Base-by-base conservation (phyloP, 2,888 invertebrate genomes). In the Stenoptilia bipunctidactyla region DNA sequence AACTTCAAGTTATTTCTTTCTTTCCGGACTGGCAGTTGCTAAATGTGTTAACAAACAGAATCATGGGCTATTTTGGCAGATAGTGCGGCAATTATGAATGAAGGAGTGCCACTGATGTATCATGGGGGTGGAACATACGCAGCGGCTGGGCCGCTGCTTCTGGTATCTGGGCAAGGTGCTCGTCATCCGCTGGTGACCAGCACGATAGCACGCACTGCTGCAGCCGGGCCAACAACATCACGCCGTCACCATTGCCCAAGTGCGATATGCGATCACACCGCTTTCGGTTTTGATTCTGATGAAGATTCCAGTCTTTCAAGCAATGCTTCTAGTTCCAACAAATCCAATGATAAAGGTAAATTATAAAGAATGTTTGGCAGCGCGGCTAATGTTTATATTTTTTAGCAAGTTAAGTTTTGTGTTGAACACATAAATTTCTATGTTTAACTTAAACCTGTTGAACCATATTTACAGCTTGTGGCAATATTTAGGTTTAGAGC, bases 221-320 rank as follows among this genome's bases (percentile, higher is more conserved):
- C 39, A 40, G 58, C 49, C 43, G 58, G 53, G 25, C 55, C 45
- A 1, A 51, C 53, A n/a, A 56, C 65, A 10, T 59, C 56, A 30
- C 43, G 40, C 15, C 41, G 43, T 42, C 13, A 10, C 25, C n/a
- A n/a, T n/a, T 53, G 51, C 46, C 61, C 66, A 41, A 71, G 68
- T 38, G 44, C 55, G 38, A 69, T 61, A 42, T 56, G 53, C 20
- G 68, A 74, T 39, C 67, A 62, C 53, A 68, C 68, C 13, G 76
- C 79, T 40, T 80, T 82, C 47, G 75, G 72, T 14, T 80, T 82
- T 49, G 82, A 83, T 44, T 83, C 82, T 13, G 82, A 83, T 14
- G 82, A 83, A 53, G 82, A 83, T 55, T 83, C 82, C 40, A 83
- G 82, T 49, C 58, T 79, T 35, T 82, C 83, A n/a, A 83, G 83